Conservation (phyloP, 1,140 invertebrate genomes). For the Laupala kohalensis region DNA sequence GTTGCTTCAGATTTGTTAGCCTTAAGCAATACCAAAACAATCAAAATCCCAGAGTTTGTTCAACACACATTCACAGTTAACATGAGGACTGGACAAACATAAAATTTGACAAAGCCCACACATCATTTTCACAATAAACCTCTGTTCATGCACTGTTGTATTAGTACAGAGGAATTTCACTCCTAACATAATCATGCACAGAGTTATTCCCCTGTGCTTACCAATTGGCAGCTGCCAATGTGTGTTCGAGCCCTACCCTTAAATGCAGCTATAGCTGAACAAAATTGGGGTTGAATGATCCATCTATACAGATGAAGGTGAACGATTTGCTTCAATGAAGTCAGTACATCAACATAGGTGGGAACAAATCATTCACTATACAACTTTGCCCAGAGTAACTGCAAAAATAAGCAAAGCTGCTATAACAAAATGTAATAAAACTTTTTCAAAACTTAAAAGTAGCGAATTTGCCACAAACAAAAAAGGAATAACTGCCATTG, state of each 20-base stretch:
- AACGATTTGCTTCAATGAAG: background rate
- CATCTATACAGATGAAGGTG: background rate
- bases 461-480: no score
- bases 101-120: no score
- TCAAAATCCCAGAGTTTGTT: no score
- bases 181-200: background rate
- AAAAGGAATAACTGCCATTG: no score
- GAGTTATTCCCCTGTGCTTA: constrained; percentile 2
- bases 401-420: constrained; percentile 28
- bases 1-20: no score
- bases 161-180: background rate
- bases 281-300: background rate
- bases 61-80: no score
- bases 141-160: background rate
- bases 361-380: constrained; percentile 84
- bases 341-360: constrained; percentile 30
- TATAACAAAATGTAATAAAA: constrained; percentile 11
- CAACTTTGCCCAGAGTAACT: constrained; percentile 82
- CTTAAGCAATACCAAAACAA: no score
- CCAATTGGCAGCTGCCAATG: background rate
- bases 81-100: no score
- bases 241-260: background rate
- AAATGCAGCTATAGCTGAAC: background rate
- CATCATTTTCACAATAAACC: no score
- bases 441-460: background rate